Evolutionary conservation across 2,888 invertebrate genomes (phyloP).

Genomic region (Ectobius pallidus): DNA sequence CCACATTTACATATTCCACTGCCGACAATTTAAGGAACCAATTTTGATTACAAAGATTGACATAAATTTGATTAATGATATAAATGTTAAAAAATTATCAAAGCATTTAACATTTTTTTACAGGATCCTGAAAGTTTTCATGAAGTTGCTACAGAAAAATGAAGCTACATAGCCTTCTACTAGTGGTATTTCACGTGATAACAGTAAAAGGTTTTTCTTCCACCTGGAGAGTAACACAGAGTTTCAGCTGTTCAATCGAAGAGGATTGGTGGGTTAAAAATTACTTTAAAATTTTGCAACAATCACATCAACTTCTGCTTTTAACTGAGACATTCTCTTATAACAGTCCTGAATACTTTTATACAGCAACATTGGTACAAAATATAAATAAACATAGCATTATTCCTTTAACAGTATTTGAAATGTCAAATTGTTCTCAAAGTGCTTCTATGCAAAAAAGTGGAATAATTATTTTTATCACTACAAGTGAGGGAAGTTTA

Average conservation of each 20-base stretch:
- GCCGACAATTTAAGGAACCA: too few species aligned
- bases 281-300: neutral
- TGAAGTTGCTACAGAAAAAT: too few species aligned
- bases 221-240: too few species aligned
- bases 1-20: too few species aligned
- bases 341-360: neutral
- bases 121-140: too few species aligned
- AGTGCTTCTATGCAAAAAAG: neutral
- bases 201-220: too few species aligned
- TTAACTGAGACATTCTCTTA: neutral
- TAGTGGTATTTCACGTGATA: too few species aligned
- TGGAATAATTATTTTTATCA: neutral
- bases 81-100: too few species aligned
- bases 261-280: neutral
- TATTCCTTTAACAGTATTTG: neutral
- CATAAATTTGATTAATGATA: too few species aligned
- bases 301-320: neutral
- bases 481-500: neutral
- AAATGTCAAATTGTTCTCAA: neutral
- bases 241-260: neutral
- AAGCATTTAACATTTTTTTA: too few species aligned
- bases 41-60: too few species aligned
- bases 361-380: neutral
- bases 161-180: too few species aligned
- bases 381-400: neutral